Evolutionary conservation across 2,888 invertebrate genomes (phyloP).

Genomic region (Lypha dubia): DNA sequence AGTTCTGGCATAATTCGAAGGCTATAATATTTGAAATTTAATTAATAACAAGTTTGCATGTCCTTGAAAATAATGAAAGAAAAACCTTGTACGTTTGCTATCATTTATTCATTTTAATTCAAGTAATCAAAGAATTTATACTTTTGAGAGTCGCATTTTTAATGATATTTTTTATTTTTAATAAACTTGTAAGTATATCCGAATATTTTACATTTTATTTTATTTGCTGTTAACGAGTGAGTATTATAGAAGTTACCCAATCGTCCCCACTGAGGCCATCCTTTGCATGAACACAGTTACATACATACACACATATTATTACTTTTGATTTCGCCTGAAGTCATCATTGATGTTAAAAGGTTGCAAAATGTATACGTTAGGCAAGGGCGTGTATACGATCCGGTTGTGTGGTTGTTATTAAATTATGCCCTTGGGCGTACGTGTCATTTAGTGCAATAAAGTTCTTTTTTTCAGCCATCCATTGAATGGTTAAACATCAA

Average conservation of each 20-base stretch:
- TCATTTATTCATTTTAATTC: no score
- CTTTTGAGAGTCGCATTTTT: not conserved
- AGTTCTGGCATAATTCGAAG: conserved; percentile 38
- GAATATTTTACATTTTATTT: conserved; percentile 46
- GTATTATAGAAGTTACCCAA: conserved; percentile 39
- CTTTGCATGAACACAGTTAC: no score
- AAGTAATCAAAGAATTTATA: not conserved
- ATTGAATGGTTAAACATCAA: conserved; percentile 53
- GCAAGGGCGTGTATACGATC: conserved; percentile 33
- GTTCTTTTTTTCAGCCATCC: conserved; percentile 69
- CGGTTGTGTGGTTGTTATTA: conserved; percentile 68
- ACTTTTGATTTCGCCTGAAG: conserved; percentile 59
- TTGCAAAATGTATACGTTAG: conserved; percentile 8
- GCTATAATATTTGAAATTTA: not conserved
- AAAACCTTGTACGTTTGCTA: not conserved
- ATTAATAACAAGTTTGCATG: not conserved
- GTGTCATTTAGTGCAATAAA: conserved; percentile 81
- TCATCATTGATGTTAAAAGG: conserved; percentile 45
- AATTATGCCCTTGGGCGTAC: conserved; percentile 80
- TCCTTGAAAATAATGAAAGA: not conserved
- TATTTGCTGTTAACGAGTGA: conserved; percentile 35
- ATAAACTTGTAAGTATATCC: not conserved
- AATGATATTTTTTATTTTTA: not conserved
- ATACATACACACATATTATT: conserved; percentile 27
- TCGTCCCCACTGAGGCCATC: conserved; percentile 35